Conservation (phyloP, 1,140 invertebrate species). For the Pseudomyrmex concolor region DNA sequence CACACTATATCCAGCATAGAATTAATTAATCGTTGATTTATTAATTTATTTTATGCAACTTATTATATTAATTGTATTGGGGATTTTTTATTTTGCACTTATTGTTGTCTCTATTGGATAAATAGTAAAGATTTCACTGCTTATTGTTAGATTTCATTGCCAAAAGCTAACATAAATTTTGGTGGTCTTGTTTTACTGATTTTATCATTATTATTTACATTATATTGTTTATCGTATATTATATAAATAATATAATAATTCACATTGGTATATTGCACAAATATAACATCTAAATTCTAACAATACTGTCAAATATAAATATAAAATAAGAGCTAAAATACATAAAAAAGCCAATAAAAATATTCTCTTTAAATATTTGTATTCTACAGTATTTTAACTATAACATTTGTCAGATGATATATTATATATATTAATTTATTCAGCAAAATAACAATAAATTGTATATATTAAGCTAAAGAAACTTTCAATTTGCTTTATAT, state of each 20-base stretch:
- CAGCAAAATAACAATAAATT: not conserved
- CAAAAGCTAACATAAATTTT: constrained; percentile 33
- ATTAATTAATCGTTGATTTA: no score
- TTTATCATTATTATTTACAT: constrained; percentile 16
- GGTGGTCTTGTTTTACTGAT: not conserved
- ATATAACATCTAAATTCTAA: not conserved
- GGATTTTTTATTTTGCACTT: not conserved
- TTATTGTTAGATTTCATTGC: constrained; percentile 34
- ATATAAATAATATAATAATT: not conserved
- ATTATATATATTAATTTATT: not conserved
- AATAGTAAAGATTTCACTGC: not conserved
- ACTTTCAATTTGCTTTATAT: not conserved
- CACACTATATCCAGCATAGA: no score
- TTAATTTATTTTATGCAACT: not conserved
- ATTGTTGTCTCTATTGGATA: no score
- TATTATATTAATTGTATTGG: constrained; percentile 31
- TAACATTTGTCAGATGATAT: no score
- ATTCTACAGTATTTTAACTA: not conserved
- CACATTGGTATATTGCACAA: not conserved
- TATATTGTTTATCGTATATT: not conserved
- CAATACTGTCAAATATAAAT: not conserved
- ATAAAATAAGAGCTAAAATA: constrained; percentile 4
- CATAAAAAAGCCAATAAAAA: not conserved
- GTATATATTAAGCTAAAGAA: not conserved
- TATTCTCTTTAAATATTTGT: not conserved